Base-by-base conservation (phyloP, 1,140 invertebrate genomes). In the Drosophila guanche region DNA sequence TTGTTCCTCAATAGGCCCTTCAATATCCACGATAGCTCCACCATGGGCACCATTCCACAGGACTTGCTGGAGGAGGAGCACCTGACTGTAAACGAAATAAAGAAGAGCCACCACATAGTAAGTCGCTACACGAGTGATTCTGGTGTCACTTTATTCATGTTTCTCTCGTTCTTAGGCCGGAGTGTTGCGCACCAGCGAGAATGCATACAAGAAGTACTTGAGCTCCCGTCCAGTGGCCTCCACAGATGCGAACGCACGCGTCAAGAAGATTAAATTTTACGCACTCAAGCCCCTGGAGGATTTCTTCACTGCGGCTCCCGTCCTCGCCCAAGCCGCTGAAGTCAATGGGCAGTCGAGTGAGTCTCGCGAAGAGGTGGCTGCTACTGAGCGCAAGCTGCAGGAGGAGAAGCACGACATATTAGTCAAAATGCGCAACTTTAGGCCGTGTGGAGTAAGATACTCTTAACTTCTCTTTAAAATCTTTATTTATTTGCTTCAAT, bases 191-290 rank as follows among this genome's bases (percentile, higher is more conserved):
- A 96, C 97, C 0, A 95, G 95, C 69, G 93, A 93, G 7, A 99
- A 99, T 91, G 98, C 96, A 2, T 98, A 97, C 92, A 95, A 96
- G 79, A 96, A 98, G 73, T 99, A 99, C 92, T 76, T 97, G 0
- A 94, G 94, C 77, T 98, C 98, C 40, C 93, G 98, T 61, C 97
- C 97, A 29, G 93, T 94, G 3, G 96, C 99, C 0, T 98, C 98
- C 0, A 92, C 93, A 2, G 98, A 99, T 91, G 98, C 97, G 62
- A 95, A 98, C 59, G 95, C 95, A 75, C 93, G 97, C 59, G 94
- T 96, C 2, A 99, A 94, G 69, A 74, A 74, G 16, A 91, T 92
- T 0, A 73, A 92, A 12, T 75, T 92, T 16, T 93, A 92, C 27
- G 73, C 79, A 1, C 62, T 90, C 1, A 91, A 89, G 50, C 67